phyloP scores from a whole-genome alignment of 2,113 vertebrate species.

The Thomomys bottae region DNA sequence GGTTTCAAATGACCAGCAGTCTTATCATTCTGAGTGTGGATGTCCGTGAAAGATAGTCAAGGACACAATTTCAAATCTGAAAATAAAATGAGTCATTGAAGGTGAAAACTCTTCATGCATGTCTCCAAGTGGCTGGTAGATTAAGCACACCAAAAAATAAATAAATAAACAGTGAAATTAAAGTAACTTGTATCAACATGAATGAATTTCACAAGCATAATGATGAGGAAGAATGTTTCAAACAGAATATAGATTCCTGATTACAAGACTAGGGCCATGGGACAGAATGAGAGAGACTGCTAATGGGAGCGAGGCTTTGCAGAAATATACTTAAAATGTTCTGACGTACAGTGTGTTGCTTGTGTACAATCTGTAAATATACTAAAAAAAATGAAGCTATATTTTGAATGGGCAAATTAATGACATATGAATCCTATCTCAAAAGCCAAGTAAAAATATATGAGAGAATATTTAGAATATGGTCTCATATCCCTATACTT shows the following conservation, averaged over 20 bases:
- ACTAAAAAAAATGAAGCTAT: neutral
- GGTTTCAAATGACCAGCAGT: neutral
- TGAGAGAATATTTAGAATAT: neutral
- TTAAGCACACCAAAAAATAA: neutral
- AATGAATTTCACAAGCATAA: neutral
- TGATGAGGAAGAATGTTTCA: neutral
- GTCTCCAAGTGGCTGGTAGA: neutral
- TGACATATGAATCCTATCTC: neutral
- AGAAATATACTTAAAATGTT: neutral
- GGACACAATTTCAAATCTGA: conserved; percentile 6
- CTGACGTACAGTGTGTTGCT: neutral
- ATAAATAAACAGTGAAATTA: neutral
- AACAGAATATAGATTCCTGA: neutral
- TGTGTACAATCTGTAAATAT: neutral
- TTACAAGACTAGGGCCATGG: neutral
- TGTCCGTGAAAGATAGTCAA: neutral
- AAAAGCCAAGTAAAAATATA: neutral
- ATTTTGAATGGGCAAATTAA: neutral
- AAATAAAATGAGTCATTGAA: conserved; percentile 23
- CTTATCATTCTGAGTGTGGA: neutral
- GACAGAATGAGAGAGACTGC: accelerated
- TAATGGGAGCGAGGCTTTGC: neutral
- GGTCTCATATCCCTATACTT: neutral
- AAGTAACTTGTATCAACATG: neutral
- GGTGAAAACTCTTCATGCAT: neutral